These are phyloP conservation scores for Branchinecta sandiegonensis DNA, from an alignment of 2,888 invertebrate genomes.

Conservation along the genomic window DNA sequence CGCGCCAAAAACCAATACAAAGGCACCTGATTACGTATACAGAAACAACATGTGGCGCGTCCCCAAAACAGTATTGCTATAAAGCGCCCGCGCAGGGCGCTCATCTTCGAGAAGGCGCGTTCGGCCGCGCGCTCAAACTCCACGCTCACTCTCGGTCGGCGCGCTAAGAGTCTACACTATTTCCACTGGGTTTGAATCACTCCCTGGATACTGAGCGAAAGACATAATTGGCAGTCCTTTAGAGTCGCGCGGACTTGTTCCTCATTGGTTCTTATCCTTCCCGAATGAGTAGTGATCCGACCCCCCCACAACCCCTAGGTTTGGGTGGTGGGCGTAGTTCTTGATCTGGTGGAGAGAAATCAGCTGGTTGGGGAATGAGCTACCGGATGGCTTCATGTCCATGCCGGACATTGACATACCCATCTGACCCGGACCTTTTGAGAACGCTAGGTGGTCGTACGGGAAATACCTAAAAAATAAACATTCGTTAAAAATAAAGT, in stretches of 20 bases:
- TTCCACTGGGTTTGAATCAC: conserved; percentile 11
- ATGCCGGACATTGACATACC: conserved; percentile 30
- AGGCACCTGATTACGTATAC: conserved; percentile 16
- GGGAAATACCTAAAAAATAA: conserved; percentile 40
- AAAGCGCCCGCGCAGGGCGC: too few species aligned
- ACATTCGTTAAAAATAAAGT: too few species aligned
- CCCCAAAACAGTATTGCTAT: background rate
- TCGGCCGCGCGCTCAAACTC: too few species aligned
- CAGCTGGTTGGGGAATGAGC: conserved; percentile 73
- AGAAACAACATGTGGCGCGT: conserved; percentile 13
- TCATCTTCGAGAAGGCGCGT: too few species aligned
- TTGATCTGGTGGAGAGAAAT: conserved; percentile 91
- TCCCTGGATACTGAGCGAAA: conserved; percentile 16
- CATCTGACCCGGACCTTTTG: conserved; percentile 42
- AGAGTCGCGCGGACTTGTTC: conserved; percentile 6
- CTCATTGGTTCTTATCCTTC: conserved; percentile 31
- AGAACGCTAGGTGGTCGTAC: conserved; percentile 79
- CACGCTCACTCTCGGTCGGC: too few species aligned
- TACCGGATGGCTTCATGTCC: conserved; percentile 37
- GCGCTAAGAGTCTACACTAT: background rate
- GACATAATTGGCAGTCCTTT: conserved; percentile 16
- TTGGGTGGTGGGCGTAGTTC: conserved; percentile 83
- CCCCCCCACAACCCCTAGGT: conserved; percentile 20
- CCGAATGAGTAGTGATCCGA: conserved; percentile 49
- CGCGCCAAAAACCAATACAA: background rate